Evolutionary conservation across 2,113 vertebrate genomes (phyloP), one percentile per base, ranked within the genome.

Genomic region (Theropithecus gelada): DNA sequence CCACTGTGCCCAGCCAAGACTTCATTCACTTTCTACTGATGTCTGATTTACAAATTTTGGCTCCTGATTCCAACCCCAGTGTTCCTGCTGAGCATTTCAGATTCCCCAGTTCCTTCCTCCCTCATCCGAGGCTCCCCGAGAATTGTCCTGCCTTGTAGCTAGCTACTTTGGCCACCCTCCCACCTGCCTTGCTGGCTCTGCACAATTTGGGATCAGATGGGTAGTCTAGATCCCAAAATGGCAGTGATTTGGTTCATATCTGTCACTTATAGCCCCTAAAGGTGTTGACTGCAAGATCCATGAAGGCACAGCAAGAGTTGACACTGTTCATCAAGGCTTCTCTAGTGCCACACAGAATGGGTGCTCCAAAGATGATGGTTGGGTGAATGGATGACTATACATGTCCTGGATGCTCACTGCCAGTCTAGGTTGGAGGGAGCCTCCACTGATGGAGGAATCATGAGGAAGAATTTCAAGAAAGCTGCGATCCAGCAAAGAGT

Each of bases 261-360:
- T 73, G 40, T 83, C 52, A 48, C 89, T 88, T 83, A 78, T 88
- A 97, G 97, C 97, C 85, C 76, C 90, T 70, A 3, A 72, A 89
- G 12, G 1, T 86, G 14, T 83, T 32, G 9, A 70, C 1, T 45
- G 5, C 35, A 90, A 87, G 79, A 59, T 72, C 48, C 57, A 90
- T 43, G 50, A 57, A 92, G 94, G 72, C 61, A 92, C 8, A 97
- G 11, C 55, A 88, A 59, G 14, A 64, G 3, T 45, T 61, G 48
- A 59, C 35, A 86, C 7, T 2, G 1, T 50, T 86, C 64, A 61
- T 75, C 50, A 38, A 30, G 16, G 10, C 84, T 88, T 80, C 70
- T 64, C 52, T 78, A n/a, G 4, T 43, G 35, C 8, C 85, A 25
- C 16, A 22, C 17, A 55, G 66, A 92, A 13, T 2, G n/a, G 48